Conservation (phyloP, 2,113 vertebrate species). For the Jaculus jaculus region DNA sequence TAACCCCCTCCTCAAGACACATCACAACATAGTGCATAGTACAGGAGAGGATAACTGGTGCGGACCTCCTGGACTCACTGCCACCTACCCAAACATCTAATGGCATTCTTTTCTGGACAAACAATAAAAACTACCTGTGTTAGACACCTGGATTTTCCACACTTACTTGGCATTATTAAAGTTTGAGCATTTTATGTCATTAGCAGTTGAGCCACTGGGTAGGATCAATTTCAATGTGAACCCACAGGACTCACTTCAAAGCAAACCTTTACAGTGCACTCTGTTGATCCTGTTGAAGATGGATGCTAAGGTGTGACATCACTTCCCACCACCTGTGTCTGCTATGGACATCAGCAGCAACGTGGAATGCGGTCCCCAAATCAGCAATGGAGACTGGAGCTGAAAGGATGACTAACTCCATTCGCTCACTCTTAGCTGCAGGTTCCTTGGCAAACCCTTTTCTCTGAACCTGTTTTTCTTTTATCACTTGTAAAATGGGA, state of each 20-base stretch:
- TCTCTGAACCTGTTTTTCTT: neutral
- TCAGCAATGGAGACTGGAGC: neutral
- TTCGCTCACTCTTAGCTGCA: neutral
- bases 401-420: neutral
- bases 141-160: neutral
- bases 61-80: neutral
- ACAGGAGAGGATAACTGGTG: neutral
- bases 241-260: neutral
- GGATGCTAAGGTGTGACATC: neutral
- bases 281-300: neutral
- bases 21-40: neutral
- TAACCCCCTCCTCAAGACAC: neutral
- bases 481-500: neutral
- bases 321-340: neutral
- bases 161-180: rapidly evolving
- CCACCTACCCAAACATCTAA: too few relatives aligned
- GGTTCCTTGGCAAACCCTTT: neutral
- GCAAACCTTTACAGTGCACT: neutral
- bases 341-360: neutral
- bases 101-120: neutral
- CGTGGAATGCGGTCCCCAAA: neutral
- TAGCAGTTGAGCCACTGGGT: neutral
- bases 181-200: neutral
- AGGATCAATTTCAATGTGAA: neutral
- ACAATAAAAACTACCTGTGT: neutral